phyloP scores from a whole-genome alignment of 2,113 vertebrate genomes.

The Eudorcas thomsonii region DNA sequence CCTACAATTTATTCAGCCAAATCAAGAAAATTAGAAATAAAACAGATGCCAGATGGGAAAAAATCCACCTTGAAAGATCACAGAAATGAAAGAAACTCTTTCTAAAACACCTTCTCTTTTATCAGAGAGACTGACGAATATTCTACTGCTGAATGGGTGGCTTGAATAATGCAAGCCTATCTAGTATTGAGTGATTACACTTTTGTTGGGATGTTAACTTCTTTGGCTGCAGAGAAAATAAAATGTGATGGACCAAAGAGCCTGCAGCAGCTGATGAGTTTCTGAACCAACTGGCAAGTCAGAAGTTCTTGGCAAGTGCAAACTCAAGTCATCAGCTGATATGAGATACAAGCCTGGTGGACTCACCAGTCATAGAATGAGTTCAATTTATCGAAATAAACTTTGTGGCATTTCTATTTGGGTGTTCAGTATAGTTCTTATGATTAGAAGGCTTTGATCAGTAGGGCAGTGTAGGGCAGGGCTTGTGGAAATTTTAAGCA shows the following conservation, averaged over 20 bases:
- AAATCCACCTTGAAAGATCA: neutral
- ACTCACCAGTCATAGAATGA: neutral
- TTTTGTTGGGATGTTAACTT: neutral
- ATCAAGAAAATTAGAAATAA: neutral
- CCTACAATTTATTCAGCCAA: neutral
- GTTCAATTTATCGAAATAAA: neutral
- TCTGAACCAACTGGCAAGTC: neutral
- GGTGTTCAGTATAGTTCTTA: neutral
- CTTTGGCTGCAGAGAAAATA: slow-evolving; percentile 29
- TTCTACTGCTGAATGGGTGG: neutral
- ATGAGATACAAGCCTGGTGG: too few species aligned
- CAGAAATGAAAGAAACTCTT: neutral
- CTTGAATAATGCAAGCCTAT: neutral
- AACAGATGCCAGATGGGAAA: neutral
- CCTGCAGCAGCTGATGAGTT: neutral
- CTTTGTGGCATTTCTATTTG: neutral
- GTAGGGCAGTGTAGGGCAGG: neutral
- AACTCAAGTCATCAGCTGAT: neutral
- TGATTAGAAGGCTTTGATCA: neutral
- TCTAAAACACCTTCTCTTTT: neutral
- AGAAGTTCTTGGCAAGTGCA: rapidly evolving
- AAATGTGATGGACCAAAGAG: slow-evolving; percentile 30
- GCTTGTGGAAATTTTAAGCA: neutral
- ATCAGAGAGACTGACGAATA: neutral
- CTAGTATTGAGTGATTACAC: neutral